Evolutionary conservation across 2,113 vertebrate species (phyloP).

Genomic region (Anolis carolinensis): DNA sequence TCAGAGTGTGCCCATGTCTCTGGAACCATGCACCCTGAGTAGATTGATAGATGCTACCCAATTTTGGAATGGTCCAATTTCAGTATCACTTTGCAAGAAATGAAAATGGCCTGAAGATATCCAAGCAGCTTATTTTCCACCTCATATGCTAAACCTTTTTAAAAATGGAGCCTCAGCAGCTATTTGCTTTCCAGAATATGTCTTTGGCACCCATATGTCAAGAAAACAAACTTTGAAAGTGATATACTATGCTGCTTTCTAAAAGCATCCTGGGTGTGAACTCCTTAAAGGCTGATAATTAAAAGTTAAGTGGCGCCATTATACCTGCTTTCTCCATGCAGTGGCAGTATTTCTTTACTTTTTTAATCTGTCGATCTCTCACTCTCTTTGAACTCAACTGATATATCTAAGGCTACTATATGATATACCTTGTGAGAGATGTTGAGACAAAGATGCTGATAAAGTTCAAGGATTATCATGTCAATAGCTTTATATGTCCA

Average conservation of each 20-base stretch:
- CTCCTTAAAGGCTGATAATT: neutral
- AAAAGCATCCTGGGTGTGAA: neutral
- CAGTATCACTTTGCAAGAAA: too few relatives aligned
- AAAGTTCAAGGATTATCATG: neutral
- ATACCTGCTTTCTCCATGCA: conserved; percentile 53
- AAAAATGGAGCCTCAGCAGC: neutral
- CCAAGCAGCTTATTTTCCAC: too few relatives aligned
- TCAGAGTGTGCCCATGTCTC: too few relatives aligned
- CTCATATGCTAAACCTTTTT: neutral
- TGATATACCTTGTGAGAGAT: neutral
- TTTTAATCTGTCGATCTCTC: neutral
- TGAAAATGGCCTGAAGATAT: too few relatives aligned
- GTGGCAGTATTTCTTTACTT: conserved; percentile 61
- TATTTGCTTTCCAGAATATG: neutral
- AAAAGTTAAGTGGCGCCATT: conserved; percentile 23
- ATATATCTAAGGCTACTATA: neutral
- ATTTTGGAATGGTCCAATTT: too few relatives aligned
- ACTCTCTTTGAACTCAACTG: neutral
- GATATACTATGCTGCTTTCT: neutral
- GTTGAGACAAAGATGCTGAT: neutral
- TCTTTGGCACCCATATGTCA: neutral
- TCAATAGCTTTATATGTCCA: neutral
- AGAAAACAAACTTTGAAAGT: neutral
- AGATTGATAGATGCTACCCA: too few relatives aligned
- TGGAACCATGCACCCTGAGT: too few relatives aligned